These are phyloP conservation scores for Glareola pratincola DNA, from an alignment of 2,113 vertebrate genomes.

Conservation along the genomic window DNA sequence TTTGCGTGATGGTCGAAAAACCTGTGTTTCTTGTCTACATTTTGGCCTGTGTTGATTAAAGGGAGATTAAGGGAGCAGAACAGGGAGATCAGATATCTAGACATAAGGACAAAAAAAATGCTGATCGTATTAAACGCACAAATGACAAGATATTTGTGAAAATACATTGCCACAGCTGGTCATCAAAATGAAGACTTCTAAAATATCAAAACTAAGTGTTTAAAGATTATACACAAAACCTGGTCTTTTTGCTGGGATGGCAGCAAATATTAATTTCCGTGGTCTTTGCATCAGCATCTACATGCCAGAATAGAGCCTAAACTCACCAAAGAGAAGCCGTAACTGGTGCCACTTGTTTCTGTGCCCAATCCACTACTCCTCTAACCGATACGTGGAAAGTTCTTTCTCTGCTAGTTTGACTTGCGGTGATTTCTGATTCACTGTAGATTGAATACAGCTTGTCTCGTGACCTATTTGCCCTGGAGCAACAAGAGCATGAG, in stretches of 20 bases:
- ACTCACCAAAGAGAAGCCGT: neutral
- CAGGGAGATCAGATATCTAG: neutral
- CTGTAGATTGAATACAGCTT: neutral
- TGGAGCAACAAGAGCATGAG: neutral
- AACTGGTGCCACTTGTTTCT: accelerated
- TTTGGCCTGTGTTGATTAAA: neutral
- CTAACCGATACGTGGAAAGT: neutral
- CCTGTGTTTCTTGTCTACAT: neutral
- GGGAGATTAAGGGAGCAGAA: neutral
- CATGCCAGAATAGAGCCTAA: neutral
- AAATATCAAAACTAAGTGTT: neutral
- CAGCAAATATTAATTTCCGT: neutral
- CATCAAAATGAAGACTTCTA: neutral
- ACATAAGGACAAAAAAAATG: neutral
- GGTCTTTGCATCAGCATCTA: neutral
- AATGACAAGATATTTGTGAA: neutral
- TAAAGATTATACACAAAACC: neutral
- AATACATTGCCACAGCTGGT: accelerated
- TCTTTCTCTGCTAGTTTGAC: neutral
- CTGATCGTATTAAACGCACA: neutral
- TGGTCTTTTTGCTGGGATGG: neutral
- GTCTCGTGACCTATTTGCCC: neutral
- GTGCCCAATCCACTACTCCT: neutral
- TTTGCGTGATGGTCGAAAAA: neutral
- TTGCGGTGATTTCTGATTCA: neutral